Evolutionary conservation across 2,113 vertebrate species (phyloP), one percentile per base, ranked within the genome.

Genomic region (Actinemys pallida): DNA sequence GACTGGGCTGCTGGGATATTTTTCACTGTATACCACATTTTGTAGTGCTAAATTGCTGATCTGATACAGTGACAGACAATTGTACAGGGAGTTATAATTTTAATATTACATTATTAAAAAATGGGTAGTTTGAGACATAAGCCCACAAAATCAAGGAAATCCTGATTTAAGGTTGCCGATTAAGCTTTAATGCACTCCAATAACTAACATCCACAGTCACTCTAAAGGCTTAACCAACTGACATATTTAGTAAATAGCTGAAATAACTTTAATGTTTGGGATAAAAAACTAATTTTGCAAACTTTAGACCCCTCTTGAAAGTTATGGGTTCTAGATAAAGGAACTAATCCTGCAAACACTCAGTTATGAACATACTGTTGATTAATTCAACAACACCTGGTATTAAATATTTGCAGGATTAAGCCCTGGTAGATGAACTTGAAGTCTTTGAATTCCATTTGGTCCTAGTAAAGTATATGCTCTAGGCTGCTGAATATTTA

Each of bases 11-110:
- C 78, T 86, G 88, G 89, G 56, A 8, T 97, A 78, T 78, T 78
- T 93, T 95, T 81, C 81, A 72, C 72, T 88, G 27, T 65, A 42
- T 79, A 88, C 87, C 57, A 50, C n/a, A 80, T 81, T 57, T 90
- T 88, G 35, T 93, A 45, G 56, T 95, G 57, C 85, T 97, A 86
- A 97, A 96, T 96, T 95, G 85, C 90, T 94, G 89, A 95, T 87
- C 95, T 92, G 53, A 95, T 92, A 92, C 53, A 91, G 35, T 1
- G 8, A 25, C 29, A 91, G 92, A 86, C 24, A 91, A 84, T 81
- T 65, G 50, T 49, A 72, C 8, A 78, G 87, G 72, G 90, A 93
- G 29, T 83, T 97, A 59, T 84, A 83, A 90, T 92, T 95, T 88
- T 93, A 90, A 81, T 47, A 65, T 52, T 92, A 88, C 53, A 85